Evolutionary conservation across 2,888 invertebrate species (phyloP), one percentile per base, ranked within the genome.

Genomic region (Argyresthia albistria): DNA sequence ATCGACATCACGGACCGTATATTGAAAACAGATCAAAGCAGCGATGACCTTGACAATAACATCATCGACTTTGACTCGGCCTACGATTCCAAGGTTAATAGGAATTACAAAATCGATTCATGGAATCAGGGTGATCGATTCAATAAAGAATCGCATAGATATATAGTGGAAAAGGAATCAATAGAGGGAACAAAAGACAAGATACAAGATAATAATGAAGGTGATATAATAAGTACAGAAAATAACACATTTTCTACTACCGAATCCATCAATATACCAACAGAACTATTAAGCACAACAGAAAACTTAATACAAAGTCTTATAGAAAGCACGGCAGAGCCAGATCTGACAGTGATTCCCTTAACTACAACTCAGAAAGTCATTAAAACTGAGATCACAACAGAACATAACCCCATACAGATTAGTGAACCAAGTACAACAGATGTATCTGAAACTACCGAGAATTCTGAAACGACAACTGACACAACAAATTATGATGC

Each of bases 51-150:
- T 16, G 80, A 84, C 46, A 83, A 81, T 45, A 82, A 77, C 51
- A 79, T 87, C 36, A 78, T 86, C 53, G 84, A 87, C 54, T 83
- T 86, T 11, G 84, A 84, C 43, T 80, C 81, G 57, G 78, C 80
- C 53, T 80, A 74, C 54, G 67, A 76, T 1, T 60, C 78, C 1
- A 83, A 79, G 57, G 77, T 76, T 46, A 72, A 78, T 48, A 78
- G 76, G 43, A 78, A 79, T 49, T 76, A 79, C 61, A 78, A 70
- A 37, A 62, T 60, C 35, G 58, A 69, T 1, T 74, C 79, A 0
- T 80, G 80, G 80, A 61, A 70, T 42, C 53, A 58, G 1, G 25
- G 25, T 25, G 25, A 25, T 66, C 45, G 69, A 76, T 48, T 59
- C 62, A 46, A 76, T 51, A 82, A 76, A 63, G 74, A 83, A 56